Percentiles rank a stretch among this genome's conserved stretches.
Conservation (phyloP, 2,888 invertebrate genomes). For the Phaedon cochleariae region DNA sequence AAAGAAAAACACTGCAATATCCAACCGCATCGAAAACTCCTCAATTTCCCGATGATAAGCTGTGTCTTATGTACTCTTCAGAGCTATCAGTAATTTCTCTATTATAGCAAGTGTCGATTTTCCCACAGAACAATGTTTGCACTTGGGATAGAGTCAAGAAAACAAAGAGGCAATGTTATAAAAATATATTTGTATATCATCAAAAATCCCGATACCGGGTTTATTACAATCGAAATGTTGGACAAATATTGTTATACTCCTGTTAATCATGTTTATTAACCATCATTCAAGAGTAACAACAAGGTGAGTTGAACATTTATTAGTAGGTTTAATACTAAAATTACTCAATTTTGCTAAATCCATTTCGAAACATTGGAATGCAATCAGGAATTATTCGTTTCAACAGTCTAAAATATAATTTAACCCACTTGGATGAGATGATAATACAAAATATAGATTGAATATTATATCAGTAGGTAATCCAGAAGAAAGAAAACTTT, state of each 20-base stretch:
- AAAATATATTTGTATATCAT: slow-evolving; percentile 48
- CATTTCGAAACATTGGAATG: too few relatives aligned
- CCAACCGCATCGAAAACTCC: neutral
- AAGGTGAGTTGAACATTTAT: too few relatives aligned
- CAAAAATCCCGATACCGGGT: slow-evolving; percentile 28
- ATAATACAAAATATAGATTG: too few relatives aligned
- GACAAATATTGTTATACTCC: slow-evolving; percentile 23
- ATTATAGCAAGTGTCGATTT: slow-evolving; percentile 42
- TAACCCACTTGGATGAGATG: too few relatives aligned
- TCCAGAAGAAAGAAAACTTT: too few relatives aligned
- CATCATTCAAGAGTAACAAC: neutral
- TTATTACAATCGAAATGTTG: slow-evolving; percentile 22
- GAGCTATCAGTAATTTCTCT: slow-evolving; percentile 17
- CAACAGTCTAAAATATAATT: too few relatives aligned
- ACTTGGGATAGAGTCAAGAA: slow-evolving; percentile 39
- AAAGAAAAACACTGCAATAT: neutral
- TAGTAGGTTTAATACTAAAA: too few relatives aligned
- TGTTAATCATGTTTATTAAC: slow-evolving; percentile 8
- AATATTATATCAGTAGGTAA: too few relatives aligned
- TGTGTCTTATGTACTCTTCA: neutral
- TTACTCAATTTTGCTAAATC: too few relatives aligned
- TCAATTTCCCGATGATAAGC: neutral
- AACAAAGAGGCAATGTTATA: slow-evolving; percentile 42
- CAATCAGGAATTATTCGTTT: too few relatives aligned
- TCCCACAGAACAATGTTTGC: slow-evolving; percentile 36